Base-by-base conservation (phyloP, 2,888 invertebrate genomes). In the Amphipoea oculea region DNA sequence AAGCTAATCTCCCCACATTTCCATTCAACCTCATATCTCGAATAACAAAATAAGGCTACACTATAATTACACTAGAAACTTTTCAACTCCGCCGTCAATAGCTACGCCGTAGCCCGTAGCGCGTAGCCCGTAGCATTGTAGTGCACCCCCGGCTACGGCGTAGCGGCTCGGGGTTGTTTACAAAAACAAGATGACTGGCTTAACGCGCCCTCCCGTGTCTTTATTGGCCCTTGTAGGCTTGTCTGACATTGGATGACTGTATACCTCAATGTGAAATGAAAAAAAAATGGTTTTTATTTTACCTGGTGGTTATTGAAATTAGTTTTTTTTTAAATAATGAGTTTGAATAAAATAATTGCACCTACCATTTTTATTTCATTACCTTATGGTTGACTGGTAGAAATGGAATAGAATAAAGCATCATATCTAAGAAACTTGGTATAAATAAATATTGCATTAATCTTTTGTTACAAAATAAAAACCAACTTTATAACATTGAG, bases 161-260 rank as follows among this genome's bases (percentile, higher is more conserved):
- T 91, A 92, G 91, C 88, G 88, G 86, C 86, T 83, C 86, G 89
- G 93, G 92, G 93, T 91, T 96, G 96, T 96, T 96, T 96, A 96
- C 96, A 94, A 94, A 95, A 96, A 96, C 96, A 96, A 90, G 94
- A 96, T 96, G 96, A 96, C 96, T 96, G 93, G 96, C 96, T 92
- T 90, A 94, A 94, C 93, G 92, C 92, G 92, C 94, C 93, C 93
- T 91, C 90, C 92, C 93, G 91, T 91, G 94, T 92, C 94, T 95
- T 95, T 95, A 95, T 95, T 94, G 94, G 93, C 89, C 93, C 93
- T 93, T 89, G 94, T 92, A 94, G 95, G 94, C 95, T 92, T 93
- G 93, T 94, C 92, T 93, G 92, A 84, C 89, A 79, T 78, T 20
- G 93, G 91, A 93, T 60, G 79, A 88, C 42, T 45, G 77, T 87